Base-by-base conservation (phyloP, 2,888 invertebrate species). In the Eutolmus rufibarbis region DNA sequence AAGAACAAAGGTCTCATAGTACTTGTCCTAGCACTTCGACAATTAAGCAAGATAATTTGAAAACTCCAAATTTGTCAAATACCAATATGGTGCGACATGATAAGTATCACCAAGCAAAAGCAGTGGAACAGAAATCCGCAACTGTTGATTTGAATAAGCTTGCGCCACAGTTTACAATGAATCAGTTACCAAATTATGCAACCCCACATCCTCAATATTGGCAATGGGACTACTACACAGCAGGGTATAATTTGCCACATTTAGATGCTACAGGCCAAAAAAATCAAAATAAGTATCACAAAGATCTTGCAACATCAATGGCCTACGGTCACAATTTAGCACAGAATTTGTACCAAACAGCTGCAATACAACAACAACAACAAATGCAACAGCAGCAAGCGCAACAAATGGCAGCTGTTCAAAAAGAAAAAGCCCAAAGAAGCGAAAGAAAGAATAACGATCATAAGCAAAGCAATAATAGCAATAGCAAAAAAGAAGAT, bases 111-210 rank as follows among this genome's bases (percentile, higher is more conserved):
- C 89, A 88, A 66, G 57, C 79, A 3, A 87, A 87, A 74, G 78
- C 84, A 16, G 23, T 85, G 5, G 86, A 87, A 74, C 87, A 87
- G 40, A 57, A 85, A 40, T 4, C 90, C 89, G 43, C 90, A 14
- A 89, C 92, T 2, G 90, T 91, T 28, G 94, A 94, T 79, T 90
- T 94, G n/a, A 94, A 94, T 89, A 94, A 94, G 91, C 93, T 94
- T 88, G 92, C 94, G 0, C 93, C 95, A 0, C 95, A 95, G 89
- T 95, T 95, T 89, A 87, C 88, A 1, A 94, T 94, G 92, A 95
- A 95, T 91, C 95, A 95, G 89, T 94, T 95, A 84, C 95, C 95
- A 1, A 95, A 95, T 90, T 95, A 95, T 90, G 94, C 90, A 7
- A 91, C 95, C 78, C 94, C 94, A 0, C 94, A 94, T 88, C 92